Conservation (phyloP, 2,113 vertebrate species). For the Rhinogobius similis region DNA sequence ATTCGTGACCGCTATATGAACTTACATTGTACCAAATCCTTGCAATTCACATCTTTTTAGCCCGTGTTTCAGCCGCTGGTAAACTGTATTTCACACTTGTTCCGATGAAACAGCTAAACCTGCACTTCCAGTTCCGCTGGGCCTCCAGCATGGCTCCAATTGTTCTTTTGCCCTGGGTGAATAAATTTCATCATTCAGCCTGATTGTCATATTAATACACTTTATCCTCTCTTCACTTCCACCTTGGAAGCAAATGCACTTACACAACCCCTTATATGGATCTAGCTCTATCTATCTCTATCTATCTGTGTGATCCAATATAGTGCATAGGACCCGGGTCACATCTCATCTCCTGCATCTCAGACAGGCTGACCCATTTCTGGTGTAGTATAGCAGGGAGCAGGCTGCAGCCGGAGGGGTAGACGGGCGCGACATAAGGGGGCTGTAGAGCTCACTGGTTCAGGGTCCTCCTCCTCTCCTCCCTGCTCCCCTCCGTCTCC, state of each 20-base stretch:
- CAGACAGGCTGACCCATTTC: conserved; percentile 73
- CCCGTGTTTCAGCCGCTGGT: conserved; percentile 37
- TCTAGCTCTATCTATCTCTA: conserved; percentile 20
- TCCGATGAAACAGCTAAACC: conserved; percentile 45
- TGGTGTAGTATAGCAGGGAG: conserved; percentile 27
- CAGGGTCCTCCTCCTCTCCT: conserved; percentile 39
- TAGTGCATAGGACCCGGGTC: conserved; percentile 19
- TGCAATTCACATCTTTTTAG: conserved; percentile 17
- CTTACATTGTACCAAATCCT: background rate
- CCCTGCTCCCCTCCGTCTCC: conserved; percentile 27
- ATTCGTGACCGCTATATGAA: no score
- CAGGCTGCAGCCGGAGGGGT: conserved; percentile 66
- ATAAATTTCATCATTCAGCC: conserved; percentile 55
- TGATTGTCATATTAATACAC: conserved; percentile 55
- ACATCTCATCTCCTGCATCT: conserved; percentile 32
- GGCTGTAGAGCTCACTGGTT: conserved; percentile 68
- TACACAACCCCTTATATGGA: conserved; percentile 33
- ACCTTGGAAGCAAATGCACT: conserved; percentile 38
- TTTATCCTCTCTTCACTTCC: conserved; percentile 33
- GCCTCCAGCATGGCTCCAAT: conserved; percentile 38
- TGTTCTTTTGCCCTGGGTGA: conserved; percentile 42
- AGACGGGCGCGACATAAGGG: conserved; percentile 58
- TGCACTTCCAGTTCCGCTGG: conserved; percentile 22
- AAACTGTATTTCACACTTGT: conserved; percentile 33
- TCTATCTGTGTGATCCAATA: conserved; percentile 6